Evolutionary conservation across 2,113 vertebrate species (phyloP).

Genomic region (Lepus timidus): DNA sequence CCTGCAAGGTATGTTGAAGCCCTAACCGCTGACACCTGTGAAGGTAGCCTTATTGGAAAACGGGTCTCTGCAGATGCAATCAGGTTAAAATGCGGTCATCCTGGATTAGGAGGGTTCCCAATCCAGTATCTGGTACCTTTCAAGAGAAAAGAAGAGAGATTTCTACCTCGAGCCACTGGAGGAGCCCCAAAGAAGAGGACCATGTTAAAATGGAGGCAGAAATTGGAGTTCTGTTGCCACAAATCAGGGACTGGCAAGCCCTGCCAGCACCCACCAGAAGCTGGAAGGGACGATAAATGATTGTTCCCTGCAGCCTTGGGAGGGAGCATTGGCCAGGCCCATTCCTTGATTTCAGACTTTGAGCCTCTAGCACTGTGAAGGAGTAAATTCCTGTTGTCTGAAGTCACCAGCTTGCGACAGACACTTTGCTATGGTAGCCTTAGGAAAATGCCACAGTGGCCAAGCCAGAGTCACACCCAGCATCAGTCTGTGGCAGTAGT

Average conservation of each 20-base stretch:
- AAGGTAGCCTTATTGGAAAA: constrained; percentile 6
- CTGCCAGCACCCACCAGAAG: neutral
- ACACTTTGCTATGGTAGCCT: neutral
- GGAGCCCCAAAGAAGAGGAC: neutral
- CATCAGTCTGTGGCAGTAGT: neutral
- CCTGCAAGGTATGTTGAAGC: neutral
- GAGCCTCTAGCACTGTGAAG: neutral
- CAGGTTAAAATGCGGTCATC: neutral
- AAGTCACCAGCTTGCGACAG: neutral
- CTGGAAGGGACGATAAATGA: neutral
- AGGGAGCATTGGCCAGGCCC: neutral
- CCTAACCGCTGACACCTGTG: neutral
- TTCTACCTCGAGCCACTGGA: neutral
- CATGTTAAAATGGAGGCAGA: neutral
- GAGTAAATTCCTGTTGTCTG: neutral
- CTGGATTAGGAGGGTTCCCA: neutral
- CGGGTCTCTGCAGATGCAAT: neutral
- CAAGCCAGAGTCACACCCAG: neutral
- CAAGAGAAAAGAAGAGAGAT: neutral
- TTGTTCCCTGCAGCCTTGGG: neutral
- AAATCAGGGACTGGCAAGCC: neutral
- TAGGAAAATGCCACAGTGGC: neutral
- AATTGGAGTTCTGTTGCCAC: neutral
- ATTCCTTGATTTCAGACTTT: neutral
- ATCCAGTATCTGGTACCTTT: neutral